A percentile compares a stretch with the other conserved stretches of the same genome.
Conservation (phyloP, 1,140 invertebrate species). For the Gryllus bimaculatus region DNA sequence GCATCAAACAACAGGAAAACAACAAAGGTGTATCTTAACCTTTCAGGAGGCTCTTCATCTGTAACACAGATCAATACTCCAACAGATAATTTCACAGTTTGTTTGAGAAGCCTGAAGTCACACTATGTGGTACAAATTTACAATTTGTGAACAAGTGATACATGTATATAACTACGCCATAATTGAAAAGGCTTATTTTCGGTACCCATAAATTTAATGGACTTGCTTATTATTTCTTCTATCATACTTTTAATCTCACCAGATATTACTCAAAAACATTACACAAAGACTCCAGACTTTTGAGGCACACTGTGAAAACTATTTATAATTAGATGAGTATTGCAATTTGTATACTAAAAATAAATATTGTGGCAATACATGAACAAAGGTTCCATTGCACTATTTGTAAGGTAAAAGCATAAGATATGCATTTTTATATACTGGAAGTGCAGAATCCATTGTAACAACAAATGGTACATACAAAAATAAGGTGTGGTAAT, state of each 20-base stretch:
- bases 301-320: neutral
- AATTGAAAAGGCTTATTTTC: neutral
- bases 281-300: constrained; percentile 4
- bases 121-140: neutral
- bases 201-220: neutral
- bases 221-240: neutral
- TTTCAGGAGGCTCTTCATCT: neutral
- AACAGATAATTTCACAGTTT: constrained; percentile 1
- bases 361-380: neutral
- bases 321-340: constrained; percentile 6
- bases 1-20: neutral
- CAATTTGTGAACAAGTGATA: constrained; percentile 1
- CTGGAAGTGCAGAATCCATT: neutral
- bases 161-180: neutral
- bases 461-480: constrained; percentile 5
- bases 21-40: neutral
- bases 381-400: neutral
- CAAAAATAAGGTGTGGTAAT: neutral
- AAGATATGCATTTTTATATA: neutral
- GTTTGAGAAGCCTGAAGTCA: constrained; percentile 3
- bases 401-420: neutral
- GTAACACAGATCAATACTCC: neutral
- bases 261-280: neutral
- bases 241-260: neutral
- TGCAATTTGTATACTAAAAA: neutral